A percentile compares a stretch with the other conserved stretches of the same genome.
Conservation (phyloP, 2,113 vertebrate genomes). For the Ochotona curzoniae region DNA sequence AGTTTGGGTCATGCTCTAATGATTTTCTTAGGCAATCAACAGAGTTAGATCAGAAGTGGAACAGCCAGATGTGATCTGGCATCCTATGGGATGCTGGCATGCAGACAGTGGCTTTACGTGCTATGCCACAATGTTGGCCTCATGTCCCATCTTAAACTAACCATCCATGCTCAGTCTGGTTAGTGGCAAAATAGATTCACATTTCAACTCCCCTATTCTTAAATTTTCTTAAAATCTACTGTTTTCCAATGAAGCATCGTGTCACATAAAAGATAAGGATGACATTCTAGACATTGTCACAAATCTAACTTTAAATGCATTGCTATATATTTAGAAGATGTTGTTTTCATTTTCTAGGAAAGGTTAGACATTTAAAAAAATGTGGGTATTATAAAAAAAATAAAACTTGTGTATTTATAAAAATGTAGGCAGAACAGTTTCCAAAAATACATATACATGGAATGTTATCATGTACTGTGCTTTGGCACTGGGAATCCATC, state of each 20-base stretch:
- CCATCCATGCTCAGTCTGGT: background rate
- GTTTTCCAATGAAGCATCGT: background rate
- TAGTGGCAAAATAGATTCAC: constrained; percentile 12
- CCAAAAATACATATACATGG: constrained; percentile 61
- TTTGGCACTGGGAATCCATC: constrained; percentile 68
- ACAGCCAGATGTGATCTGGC: too few species aligned
- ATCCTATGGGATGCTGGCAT: too few species aligned
- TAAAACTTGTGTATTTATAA: constrained; percentile 50
- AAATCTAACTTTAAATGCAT: background rate
- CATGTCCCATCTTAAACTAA: constrained; percentile 19
- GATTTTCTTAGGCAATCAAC: too few species aligned
- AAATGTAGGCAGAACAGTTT: constrained; percentile 62
- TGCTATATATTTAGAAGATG: constrained; percentile 13
- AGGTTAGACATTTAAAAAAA: constrained; percentile 18
- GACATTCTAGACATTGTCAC: background rate
- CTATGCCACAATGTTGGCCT: too few species aligned
- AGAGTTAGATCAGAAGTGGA: too few species aligned
- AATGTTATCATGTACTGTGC: constrained; percentile 60
- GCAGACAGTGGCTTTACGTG: too few species aligned
- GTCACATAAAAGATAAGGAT: constrained; percentile 34
- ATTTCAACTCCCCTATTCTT: constrained; percentile 1
- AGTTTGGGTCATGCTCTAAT: too few species aligned
- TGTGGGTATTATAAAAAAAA: background rate
- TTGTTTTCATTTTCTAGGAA: constrained; percentile 46
- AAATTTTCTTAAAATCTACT: constrained; percentile 12